Evolutionary conservation across 2,888 invertebrate species (phyloP).

Genomic region (Chymomyza procnemis): DNA sequence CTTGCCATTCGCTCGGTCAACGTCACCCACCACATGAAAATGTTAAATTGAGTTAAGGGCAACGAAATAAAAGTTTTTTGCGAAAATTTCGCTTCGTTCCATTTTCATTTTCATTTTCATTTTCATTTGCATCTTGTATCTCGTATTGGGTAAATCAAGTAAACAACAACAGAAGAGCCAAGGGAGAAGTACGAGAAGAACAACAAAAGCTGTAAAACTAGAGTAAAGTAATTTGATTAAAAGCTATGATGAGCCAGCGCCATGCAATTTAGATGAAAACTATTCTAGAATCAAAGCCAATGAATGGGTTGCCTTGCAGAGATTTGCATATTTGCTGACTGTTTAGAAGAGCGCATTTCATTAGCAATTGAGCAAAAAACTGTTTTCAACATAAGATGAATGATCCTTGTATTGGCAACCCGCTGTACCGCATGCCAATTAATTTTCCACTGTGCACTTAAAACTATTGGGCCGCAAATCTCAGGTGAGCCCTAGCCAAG

Average conservation of each 20-base stretch:
- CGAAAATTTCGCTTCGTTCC: conserved; percentile 22
- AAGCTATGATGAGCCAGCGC: conserved; percentile 30
- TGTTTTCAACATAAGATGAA: conserved; percentile 27
- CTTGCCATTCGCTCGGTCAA: neutral
- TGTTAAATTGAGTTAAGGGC: conserved; percentile 36
- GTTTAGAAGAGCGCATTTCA: conserved; percentile 37
- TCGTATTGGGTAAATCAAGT: conserved; percentile 14
- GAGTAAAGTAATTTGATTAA: conserved; percentile 62
- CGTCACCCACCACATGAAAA: conserved; percentile 13
- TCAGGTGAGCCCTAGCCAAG: conserved; percentile 24
- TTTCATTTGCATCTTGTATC: conserved; percentile 2
- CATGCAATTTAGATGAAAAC: neutral
- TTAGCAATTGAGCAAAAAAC: conserved; percentile 31
- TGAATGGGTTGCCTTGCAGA: no score
- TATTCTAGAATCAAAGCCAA: neutral
- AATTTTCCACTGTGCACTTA: conserved; percentile 50
- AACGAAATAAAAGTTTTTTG: conserved; percentile 40
- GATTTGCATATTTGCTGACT: conserved; percentile 64
- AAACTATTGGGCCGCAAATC: neutral
- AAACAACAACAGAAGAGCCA: neutral
- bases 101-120: neutral
- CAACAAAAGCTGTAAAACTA: neutral
- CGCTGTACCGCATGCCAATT: conserved; percentile 45
- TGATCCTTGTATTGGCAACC: neutral
- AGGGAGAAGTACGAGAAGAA: neutral